Evolutionary conservation across 1,140 invertebrate genomes (phyloP).

Genomic region (Melipona quadrifasciata): DNA sequence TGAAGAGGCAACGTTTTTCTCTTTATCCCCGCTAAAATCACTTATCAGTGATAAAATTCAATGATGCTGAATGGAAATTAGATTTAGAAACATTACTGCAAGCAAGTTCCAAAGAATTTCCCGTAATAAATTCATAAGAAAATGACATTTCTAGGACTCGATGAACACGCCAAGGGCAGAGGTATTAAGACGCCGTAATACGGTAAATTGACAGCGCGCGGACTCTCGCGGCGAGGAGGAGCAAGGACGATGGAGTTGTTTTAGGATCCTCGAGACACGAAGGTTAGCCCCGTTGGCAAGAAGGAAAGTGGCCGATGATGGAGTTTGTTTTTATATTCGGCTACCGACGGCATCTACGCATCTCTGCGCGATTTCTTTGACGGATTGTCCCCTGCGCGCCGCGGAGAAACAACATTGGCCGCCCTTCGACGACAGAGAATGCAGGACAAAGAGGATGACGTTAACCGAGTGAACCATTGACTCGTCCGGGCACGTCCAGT

Average conservation of each 20-base stretch:
- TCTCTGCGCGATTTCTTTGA: slow-evolving; percentile 62
- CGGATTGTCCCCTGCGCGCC: slow-evolving; percentile 36
- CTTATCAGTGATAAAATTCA: too few species aligned
- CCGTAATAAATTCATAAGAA: too few species aligned
- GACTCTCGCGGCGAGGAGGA: neutral
- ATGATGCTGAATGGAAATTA: too few species aligned
- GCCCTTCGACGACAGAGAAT: slow-evolving; percentile 9
- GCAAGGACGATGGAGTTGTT: slow-evolving; percentile 62
- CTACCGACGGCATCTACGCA: slow-evolving; percentile 45
- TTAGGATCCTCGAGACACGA: slow-evolving; percentile 56
- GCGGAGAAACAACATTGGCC: slow-evolving; percentile 69
- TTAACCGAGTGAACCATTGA: slow-evolving; percentile 47
- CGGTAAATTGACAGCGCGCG: slow-evolving; percentile 20
- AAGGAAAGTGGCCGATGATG: slow-evolving; percentile 49
- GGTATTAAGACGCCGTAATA: slow-evolving; percentile 18
- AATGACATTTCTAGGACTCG: too few species aligned
- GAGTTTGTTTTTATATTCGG: slow-evolving; percentile 74
- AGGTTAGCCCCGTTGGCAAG: slow-evolving; percentile 12
- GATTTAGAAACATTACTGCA: too few species aligned
- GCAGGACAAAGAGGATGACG: neutral
- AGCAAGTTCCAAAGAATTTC: too few species aligned
- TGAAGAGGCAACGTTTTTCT: too few species aligned
- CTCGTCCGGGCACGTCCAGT: slow-evolving; percentile 64
- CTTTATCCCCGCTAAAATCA: too few species aligned
- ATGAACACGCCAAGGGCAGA: too few species aligned